A percentile compares a stretch with the other conserved stretches of the same genome.
phyloP scores from a whole-genome alignment of 2,797 vertebrate species.

The Babyrousa celebensis region DNA sequence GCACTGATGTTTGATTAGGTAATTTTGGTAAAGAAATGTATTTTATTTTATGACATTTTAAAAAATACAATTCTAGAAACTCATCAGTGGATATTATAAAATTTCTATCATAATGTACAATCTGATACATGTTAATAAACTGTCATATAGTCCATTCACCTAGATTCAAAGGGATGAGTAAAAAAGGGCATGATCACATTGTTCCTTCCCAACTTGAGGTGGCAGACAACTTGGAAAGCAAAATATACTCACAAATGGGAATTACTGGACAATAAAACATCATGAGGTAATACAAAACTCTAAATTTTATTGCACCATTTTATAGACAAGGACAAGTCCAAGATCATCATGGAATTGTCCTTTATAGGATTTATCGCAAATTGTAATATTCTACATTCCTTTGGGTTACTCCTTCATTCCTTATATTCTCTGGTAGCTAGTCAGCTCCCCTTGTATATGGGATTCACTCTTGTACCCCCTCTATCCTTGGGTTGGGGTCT shows the following conservation, averaged over 20 bases:
- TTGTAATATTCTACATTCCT: background rate
- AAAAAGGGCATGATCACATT: background rate
- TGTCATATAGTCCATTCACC: background rate
- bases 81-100: background rate
- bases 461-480: fast-evolving
- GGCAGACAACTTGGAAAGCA: background rate
- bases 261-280: background rate
- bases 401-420: background rate
- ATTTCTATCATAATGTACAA: background rate
- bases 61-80: background rate
- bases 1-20: background rate
- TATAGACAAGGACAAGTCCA: background rate
- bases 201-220: background rate
- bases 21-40: background rate
- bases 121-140: background rate
- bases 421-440: background rate
- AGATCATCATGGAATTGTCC: background rate
- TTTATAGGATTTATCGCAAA: background rate
- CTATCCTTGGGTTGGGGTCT: fast-evolving
- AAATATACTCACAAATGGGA: background rate
- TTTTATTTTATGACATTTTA: background rate
- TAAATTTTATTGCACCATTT: background rate
- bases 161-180: background rate
- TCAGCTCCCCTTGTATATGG: background rate
- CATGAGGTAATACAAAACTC: background rate